Evolutionary conservation across 2,113 vertebrate species (phyloP), one percentile per base, ranked within the genome.

Genomic region (Lophochroa leadbeateri): DNA sequence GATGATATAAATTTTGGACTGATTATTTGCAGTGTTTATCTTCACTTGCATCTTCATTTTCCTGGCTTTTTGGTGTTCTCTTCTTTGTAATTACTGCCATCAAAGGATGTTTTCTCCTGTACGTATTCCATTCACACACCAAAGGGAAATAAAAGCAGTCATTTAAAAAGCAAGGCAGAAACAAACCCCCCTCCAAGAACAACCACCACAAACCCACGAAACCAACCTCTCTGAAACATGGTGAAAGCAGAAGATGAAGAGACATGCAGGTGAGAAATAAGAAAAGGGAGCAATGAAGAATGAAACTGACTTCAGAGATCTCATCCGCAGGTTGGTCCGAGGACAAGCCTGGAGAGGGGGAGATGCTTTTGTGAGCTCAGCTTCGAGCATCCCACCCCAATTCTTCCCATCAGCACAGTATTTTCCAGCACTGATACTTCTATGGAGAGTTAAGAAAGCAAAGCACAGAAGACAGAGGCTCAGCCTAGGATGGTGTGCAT

Each of bases 21-120:
- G 88, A 85, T 44, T 33, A 35, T 41, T 70, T 61, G 89, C 85
- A 85, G 58, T 24, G 23, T 41, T 80, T 16, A 4, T 41, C 83
- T 47, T 15, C 18, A 21, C 37, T 61, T 12, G 52, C 87, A 81
- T 53, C 94, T 75, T 28, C 10, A 25, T 29, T 82, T 33, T 13
- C 87, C 55, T 87, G 28, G 50, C 39, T 65, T 72, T 65, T 71
- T 76, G 37, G 19, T 24, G 13, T 41, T 85, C 50, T 47, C 49
- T 58, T 63, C 69, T 70, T 94, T 27, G 3, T 88, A 95, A 91
- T 95, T 95, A 52, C 76, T 21, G 64, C 78, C 94, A 97, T 96
- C 95, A 96, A 96, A 96, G 87, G 86, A 65, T 60, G 78, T 88
- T 94, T 93, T 83, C 86, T 76, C 55, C 75, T 86, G 47, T 18